Base-by-base conservation (phyloP, 2,888 invertebrate species). In the Clitarchus hookeri region DNA sequence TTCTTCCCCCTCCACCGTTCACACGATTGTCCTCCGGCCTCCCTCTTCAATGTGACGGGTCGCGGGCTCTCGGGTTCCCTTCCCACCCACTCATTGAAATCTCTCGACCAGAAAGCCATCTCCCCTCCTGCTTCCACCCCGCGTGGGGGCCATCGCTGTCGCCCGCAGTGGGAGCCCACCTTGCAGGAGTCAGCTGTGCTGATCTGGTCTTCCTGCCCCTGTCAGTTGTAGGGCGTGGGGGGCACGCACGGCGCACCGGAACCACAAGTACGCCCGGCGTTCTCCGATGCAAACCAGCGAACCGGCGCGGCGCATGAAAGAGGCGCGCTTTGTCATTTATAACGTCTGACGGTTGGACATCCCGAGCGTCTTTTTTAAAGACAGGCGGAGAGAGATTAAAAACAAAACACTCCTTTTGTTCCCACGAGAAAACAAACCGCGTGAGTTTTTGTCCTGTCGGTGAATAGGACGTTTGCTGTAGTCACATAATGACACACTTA, bases 1-100 rank as follows among this genome's bases (percentile, higher is more conserved):
- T 53, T 53, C 19, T n/a, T 23, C 65, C 19, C 65, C 65, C 23
- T 23, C 65, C 65, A 1, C 16, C 65, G 11, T 1, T 65, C 19
- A 11, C 65, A 23, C 65, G 19, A 16, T 23, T 65, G 19, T 23
- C 65, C n/a, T 19, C 11, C 65, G n/a, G n/a, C n/a, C 65, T 8
- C 53, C 53, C 53, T 53, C 13, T 19, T 65, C 65, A n/a, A 19
- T 65, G 65, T 23, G 65, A 65, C 65, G 65, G 65, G 65, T 65
- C 65, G 65, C 65, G 23, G 23, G 65, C n/a, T 65, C 65, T 65
- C n/a, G 65, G 19, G 65, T 65, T 65, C 65, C 65, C 65, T 65
- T 65, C 65, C 65, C 65, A 65, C 65, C n/a, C 65, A n/a, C n/a
- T 65, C 65, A 65, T 65, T 65, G 65, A 65, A 65, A 65, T 65